These are phyloP conservation scores for human DNA, from an alignment of 2,113 vertebrate species.

Conservation along the genomic window GRCh38 chrY:4767001-4767500, in stretches of 20 bases:
- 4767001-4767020: slow-evolving; percentile 65
- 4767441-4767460: background rate
- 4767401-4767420: background rate
- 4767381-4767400: background rate
- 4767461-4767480: background rate
- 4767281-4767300: background rate
- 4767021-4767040: slow-evolving; percentile 52
- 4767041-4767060: slow-evolving; percentile 52
- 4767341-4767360: background rate
- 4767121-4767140: background rate
- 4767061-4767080: slow-evolving; percentile 46
- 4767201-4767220: background rate
- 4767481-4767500: background rate
- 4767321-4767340: background rate
- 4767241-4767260: background rate
- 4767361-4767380: background rate
- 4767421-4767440: background rate
- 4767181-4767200: background rate
- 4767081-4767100: slow-evolving; percentile 6
- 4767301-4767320: background rate
- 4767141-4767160: background rate
- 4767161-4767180: background rate
- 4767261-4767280: background rate
- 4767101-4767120: background rate
- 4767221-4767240: background rate